Base-by-base conservation (phyloP, 2,113 vertebrate species). In the Poeciliopsis retropinna region DNA sequence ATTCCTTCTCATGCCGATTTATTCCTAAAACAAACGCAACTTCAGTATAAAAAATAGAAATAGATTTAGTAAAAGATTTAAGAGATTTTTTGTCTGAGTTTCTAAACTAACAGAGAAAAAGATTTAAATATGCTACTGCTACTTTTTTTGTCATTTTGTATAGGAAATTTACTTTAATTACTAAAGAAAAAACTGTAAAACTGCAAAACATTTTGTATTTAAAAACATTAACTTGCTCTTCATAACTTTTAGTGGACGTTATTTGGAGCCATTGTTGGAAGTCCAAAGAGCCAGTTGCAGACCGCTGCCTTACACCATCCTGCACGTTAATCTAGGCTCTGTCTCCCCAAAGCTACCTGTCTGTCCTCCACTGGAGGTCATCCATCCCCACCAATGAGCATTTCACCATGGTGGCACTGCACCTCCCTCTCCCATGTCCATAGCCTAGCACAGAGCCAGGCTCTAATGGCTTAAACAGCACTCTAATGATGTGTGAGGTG, bases 401-500 rank as follows among this genome's bases (percentile, higher is more conserved):
- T 79, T 85, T 82, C 73, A 12, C 79, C 69, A 70, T 85, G 76
- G 47, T 4, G 19, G 75, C 57, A 65, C 71, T 12, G n/a, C 51
- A 57, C 37, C 78, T 76, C 31, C 66, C 44, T 60, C 39, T 39
- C 44, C 70, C 67, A 34, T 51, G 64, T 32, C 67, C 62, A 10
- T 60, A 74, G 75, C 65, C 1, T 0, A 67, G 29, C 57, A 54
- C 75, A 51, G 60, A 88, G 69, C 75, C 76, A 67, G 80, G 72
- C 54, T 67, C 68, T 93, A 91, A 93, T 91, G 88, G 91, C 89
- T 91, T 90, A 89, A 92, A 87, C 76, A 75, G 62, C 82, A 81
- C 81, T 79, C 75, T 86, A 88, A 89, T 93, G 93, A 94, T 94
- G 93, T 93, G 91, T 93, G 90, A 92, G 89, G 92, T 93, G 94